Base-by-base conservation (phyloP, 1,140 invertebrate species). In the Heliothis subflexa region DNA sequence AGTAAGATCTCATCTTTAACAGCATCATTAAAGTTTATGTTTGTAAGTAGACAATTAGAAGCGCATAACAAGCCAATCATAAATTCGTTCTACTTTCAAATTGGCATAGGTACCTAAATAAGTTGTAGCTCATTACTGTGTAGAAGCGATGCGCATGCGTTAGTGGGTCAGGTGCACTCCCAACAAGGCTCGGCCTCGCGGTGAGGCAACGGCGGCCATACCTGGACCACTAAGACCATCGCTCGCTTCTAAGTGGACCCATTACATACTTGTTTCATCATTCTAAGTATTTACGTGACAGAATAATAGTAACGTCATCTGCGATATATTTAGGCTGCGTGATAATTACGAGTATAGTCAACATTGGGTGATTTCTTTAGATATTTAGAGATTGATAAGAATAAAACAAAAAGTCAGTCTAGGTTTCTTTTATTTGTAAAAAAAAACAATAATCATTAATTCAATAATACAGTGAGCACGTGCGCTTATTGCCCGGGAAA, bases 401-500 rank as follows among this genome's bases (percentile, higher is more conserved):
- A 86, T 81, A 86, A 82, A 78, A 87, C 82, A 52, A 79, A 28
- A 25, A 12, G 83, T 93, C 93, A 94, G 93, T 94, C 93, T 92
- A 92, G 74, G 88, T 88, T 89, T 89, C 86, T 92, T 93, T 94
- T 92, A 93, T 92, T 93, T 93, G 89, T 93, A 93, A 93, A 93
- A 88, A 25, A 90, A 93, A 94, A 91, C 87, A 91, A 91, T 86
- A 89, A 85, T 87, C 81, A 85, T 86, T 84, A 89, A 89, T 88
- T 88, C 90, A 90, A 88, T 85, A 90, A 90, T 90, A 91, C 87
- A 90, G 86, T 92, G 86, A 92, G 88, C 92, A 90, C 86, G 82
- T 91, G 90, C 91, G 89, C 91, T 93, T 92, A 88, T 94, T 94
- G 92, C 91, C 86, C 90, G 89, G 93, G 92, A 94, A 94, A 94